Conservation (phyloP, 2,797 vertebrate genomes). For the Delichon dasypus region DNA sequence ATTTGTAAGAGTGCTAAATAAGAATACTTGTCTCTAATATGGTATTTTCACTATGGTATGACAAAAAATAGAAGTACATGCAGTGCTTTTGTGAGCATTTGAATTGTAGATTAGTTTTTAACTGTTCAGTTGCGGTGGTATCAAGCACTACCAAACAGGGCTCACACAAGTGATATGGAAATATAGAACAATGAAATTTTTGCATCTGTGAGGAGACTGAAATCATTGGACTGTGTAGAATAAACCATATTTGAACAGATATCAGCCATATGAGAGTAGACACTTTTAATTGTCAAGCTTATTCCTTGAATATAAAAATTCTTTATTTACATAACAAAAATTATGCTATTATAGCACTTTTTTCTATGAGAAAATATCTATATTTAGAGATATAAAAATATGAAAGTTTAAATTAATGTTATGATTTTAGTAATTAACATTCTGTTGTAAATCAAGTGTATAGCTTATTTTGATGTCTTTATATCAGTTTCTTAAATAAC, state of each 20-base stretch:
- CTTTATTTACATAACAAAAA: background rate
- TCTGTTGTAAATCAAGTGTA: background rate
- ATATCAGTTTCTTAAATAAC: background rate
- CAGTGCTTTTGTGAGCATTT: background rate
- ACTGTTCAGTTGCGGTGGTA: background rate
- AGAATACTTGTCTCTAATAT: background rate
- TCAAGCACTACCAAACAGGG: background rate
- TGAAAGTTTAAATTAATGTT: background rate
- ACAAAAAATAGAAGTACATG: background rate
- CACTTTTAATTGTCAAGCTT: background rate
- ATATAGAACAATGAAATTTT: background rate
- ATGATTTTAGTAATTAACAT: background rate
- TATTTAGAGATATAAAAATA: background rate
- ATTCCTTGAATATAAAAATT: constrained; percentile 1
- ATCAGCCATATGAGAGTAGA: background rate
- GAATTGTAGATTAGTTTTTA: constrained; percentile 26
- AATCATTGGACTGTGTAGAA: background rate
- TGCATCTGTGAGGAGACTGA: constrained; percentile 9
- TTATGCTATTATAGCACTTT: background rate
- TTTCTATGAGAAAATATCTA: background rate
- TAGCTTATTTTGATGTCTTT: background rate
- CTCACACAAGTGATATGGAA: constrained; percentile 14
- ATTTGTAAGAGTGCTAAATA: background rate
- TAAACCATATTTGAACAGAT: background rate
- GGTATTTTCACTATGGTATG: background rate